A percentile compares a stretch with the other conserved stretches of the same genome.
These are phyloP conservation scores for Polia nebulosa DNA, from an alignment of 2,888 invertebrate genomes.

Conservation along the genomic window DNA sequence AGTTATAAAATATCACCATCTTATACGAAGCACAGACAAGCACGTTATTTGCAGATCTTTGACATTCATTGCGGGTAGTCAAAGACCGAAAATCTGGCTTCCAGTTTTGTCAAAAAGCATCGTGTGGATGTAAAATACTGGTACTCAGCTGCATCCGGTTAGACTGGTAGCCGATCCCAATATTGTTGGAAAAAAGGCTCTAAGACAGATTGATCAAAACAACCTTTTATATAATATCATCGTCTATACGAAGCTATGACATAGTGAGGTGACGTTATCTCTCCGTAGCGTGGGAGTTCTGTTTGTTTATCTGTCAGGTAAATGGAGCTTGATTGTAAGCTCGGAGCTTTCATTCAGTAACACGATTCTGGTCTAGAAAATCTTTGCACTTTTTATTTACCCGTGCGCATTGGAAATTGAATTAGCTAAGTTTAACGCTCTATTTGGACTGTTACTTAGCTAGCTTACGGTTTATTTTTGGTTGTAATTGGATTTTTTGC, in stretches of 20 bases:
- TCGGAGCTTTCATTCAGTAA: slow-evolving; percentile 27
- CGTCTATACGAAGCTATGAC: slow-evolving; percentile 27
- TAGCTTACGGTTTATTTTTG: background rate
- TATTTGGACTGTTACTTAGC: background rate
- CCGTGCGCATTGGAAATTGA: background rate
- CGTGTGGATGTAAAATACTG: too few species aligned
- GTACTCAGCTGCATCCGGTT: too few species aligned
- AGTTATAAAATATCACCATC: too few species aligned
- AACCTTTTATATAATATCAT: background rate
- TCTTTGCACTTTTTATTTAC: slow-evolving; percentile 14
- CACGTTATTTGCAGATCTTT: too few species aligned
- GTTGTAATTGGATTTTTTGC: background rate
- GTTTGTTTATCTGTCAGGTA: slow-evolving; percentile 33
- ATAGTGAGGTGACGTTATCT: slow-evolving; percentile 41
- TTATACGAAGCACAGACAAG: too few species aligned
- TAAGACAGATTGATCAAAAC: slow-evolving; percentile 18
- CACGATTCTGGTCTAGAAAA: slow-evolving; percentile 10
- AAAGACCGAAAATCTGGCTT: too few species aligned
- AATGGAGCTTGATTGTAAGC: slow-evolving; percentile 34
- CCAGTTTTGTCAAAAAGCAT: too few species aligned
- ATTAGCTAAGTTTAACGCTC: slow-evolving; percentile 2
- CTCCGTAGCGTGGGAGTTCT: slow-evolving; percentile 24
- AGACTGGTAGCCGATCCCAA: too few species aligned
- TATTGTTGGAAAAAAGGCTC: too few species aligned
- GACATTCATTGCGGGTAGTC: too few species aligned